A percentile compares a stretch with the other conserved stretches of the same genome.
phyloP scores from a whole-genome alignment of 1,140 invertebrate genomes.

The Platyscapa corneri region DNA sequence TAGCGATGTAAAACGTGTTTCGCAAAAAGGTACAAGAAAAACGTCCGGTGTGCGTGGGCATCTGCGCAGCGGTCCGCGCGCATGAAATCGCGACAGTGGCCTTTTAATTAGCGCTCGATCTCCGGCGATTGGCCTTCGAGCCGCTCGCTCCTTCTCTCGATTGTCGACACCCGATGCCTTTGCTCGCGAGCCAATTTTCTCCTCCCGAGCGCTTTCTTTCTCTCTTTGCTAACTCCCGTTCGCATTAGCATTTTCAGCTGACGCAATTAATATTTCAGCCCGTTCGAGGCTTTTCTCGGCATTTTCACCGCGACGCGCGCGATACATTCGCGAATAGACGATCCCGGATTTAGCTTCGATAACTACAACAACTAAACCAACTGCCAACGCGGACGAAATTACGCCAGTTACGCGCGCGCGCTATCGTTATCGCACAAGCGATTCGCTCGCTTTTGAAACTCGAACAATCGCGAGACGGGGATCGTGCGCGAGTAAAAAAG shows the following conservation, averaged over 20 bases:
- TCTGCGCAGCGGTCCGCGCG: not conserved
- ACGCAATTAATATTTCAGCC: no score
- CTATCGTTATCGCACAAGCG: no score
- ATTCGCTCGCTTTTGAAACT: no score
- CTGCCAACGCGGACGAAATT: no score
- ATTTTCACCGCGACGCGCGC: no score
- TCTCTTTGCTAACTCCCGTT: not conserved
- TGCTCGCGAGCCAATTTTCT: not conserved
- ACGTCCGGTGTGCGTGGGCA: conserved; percentile 1
- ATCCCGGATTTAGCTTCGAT: no score
- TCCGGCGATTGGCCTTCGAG: not conserved
- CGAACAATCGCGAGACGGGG: no score
- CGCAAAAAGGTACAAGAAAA: not conserved
- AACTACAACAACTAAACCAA: no score
- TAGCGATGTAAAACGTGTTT: conserved; percentile 33
- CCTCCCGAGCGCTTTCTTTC: not conserved
- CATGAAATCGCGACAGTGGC: conserved; percentile 2
- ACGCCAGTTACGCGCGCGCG: no score
- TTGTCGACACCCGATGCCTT: conserved; percentile 17
- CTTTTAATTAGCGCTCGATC: conserved; percentile 30
- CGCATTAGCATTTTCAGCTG: not conserved
- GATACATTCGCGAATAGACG: no score
- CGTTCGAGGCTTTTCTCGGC: no score
- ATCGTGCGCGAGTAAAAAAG: no score
- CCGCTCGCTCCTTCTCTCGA: not conserved